These are phyloP conservation scores for Dinomys branickii DNA, from an alignment of 2,113 vertebrate species.

Conservation along the genomic window DNA sequence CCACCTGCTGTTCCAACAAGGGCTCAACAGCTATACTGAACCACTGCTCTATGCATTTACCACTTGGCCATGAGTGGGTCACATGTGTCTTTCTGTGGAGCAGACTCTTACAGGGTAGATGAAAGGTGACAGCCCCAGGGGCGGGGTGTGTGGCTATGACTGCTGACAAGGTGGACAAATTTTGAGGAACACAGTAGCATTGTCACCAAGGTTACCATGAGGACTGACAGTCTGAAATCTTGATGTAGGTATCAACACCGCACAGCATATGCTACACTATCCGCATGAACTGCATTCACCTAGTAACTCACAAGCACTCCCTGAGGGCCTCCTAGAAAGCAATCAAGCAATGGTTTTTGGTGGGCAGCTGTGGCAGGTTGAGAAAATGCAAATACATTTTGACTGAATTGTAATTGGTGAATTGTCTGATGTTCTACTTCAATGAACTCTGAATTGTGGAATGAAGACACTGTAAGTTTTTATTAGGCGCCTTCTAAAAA, in stretches of 20 bases:
- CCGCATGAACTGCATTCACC: not conserved
- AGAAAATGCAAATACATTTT: not conserved
- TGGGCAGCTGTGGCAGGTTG: not conserved
- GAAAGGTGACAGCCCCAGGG: not conserved
- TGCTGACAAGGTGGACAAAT: not conserved
- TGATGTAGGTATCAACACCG: not conserved
- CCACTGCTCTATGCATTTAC: not conserved
- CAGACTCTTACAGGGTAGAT: not conserved
- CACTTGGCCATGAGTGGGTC: not conserved
- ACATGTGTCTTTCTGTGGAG: not conserved
- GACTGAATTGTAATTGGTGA: not conserved
- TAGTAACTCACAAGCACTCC: not conserved
- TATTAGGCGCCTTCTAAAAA: not conserved
- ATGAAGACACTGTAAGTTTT: not conserved
- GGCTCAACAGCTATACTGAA: not conserved
- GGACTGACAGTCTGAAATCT: not conserved
- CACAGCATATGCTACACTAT: not conserved
- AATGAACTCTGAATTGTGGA: not conserved
- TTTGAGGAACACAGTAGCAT: not conserved
- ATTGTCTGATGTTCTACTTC: not conserved
- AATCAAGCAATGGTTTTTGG: not conserved
- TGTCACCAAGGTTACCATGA: not conserved
- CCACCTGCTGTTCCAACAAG: not conserved
- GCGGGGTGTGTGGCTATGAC: not conserved
- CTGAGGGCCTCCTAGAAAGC: not conserved